Base-by-base conservation (phyloP, 1,140 invertebrate genomes). In the Nomia melanderi region DNA sequence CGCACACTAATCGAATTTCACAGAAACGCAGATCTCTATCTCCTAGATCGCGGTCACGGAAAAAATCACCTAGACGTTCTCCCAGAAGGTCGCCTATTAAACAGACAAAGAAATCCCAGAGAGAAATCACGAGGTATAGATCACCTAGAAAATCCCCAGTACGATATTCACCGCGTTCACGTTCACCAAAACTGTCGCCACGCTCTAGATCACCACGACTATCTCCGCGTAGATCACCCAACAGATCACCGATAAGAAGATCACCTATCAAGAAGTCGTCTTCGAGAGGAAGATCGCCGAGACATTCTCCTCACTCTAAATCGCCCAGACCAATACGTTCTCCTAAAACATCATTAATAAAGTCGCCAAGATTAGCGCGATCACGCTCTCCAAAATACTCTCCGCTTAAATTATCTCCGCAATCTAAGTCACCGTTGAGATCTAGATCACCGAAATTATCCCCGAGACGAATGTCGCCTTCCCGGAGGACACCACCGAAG, bases 61-160 rank as follows among this genome's bases (percentile, higher is more conserved):
- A 86, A 71, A 91, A 88, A 64, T 87, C 88, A 14, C 87, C 86
- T 9, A 83, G 78, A 74, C 82, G 84, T 78, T 90, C 90, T 14
- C 90, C 87, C 0, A 85, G 82, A 63, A 83, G 88, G 82, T 90
- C 89, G 6, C 89, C 89, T 0, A 25, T 75, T 3, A 81, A 85
- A 36, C 83, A 83, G 25, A 54, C 62, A 12, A 90, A 87, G 53
- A 88, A 83, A 56, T 78, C 62, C 9, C 74, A 83, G 17, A 75
- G 86, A 27, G 88, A 89, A 62, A 57, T 70, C 25, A 53, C 75
- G 9, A 79, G 85, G 47, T 79, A 84, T 6, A 82, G 89, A 79
- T 90, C 88, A 9, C 87, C 88, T 2, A 64, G 85, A 39, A 87
- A 78, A 41, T 83, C 85, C 5, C 87, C 88, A 0, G 63, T 76